Evolutionary conservation across 1,140 invertebrate species (phyloP).

Genomic region (Diploscapter pachys): DNA sequence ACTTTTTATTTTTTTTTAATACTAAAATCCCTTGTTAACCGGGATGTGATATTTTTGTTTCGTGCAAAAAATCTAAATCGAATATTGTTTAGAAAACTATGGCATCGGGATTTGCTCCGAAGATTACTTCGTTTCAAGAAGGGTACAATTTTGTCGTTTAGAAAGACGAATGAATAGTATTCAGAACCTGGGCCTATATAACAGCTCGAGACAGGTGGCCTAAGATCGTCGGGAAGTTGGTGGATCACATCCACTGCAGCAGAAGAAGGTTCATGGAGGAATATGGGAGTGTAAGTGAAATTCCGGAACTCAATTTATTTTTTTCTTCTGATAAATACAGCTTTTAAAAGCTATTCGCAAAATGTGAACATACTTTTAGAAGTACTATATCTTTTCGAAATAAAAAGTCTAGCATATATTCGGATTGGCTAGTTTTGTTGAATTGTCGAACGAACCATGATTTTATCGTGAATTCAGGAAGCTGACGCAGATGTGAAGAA

Average conservation of each 20-base stretch:
- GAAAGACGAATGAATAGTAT: background rate
- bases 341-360: too few species aligned
- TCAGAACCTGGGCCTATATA: slow-evolving; percentile 32
- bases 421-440: slow-evolving; percentile 6
- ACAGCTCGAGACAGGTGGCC: slow-evolving; percentile 77
- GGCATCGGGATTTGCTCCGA: too few species aligned
- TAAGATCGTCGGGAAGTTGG: slow-evolving; percentile 82
- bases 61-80: too few species aligned
- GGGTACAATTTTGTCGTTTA: too few species aligned
- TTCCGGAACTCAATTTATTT: background rate
- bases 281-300: slow-evolving; percentile 69
- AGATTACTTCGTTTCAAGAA: too few species aligned
- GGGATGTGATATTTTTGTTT: too few species aligned
- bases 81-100: too few species aligned
- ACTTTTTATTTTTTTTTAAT: too few species aligned
- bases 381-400: background rate
- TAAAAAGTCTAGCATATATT: background rate
- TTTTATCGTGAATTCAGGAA: slow-evolving; percentile 59
- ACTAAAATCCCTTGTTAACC: too few species aligned
- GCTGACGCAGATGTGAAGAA: slow-evolving; percentile 73
- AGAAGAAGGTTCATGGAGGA: slow-evolving; percentile 69
- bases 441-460: slow-evolving; percentile 21
- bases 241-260: slow-evolving; percentile 75
- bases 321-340: slow-evolving; percentile 7
- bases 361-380: too few species aligned